phyloP scores from a whole-genome alignment of 2,888 invertebrate genomes.

The Bellardia bayeri region DNA sequence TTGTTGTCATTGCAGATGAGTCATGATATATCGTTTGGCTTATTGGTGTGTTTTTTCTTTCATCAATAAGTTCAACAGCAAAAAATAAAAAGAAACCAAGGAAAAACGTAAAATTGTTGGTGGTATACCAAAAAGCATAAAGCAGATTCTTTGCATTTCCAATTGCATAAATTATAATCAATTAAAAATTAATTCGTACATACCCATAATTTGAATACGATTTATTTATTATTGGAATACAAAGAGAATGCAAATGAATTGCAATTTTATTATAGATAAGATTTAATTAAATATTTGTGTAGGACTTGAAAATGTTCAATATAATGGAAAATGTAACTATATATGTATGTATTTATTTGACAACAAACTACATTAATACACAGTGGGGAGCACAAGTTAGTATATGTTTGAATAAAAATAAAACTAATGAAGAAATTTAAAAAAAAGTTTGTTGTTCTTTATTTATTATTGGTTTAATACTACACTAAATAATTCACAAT shows the following conservation, averaged over 20 bases:
- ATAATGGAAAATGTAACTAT: background rate
- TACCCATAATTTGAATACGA: constrained; percentile 6
- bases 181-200: constrained; percentile 42
- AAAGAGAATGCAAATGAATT: background rate
- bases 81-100: background rate
- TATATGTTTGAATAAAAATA: no score
- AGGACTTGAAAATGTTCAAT: background rate
- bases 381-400: no score
- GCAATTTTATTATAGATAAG: background rate
- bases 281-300: constrained; percentile 16
- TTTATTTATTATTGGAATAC: constrained; percentile 12
- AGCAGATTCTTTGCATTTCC: constrained; percentile 22
- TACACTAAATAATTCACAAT: no score
- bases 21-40: constrained; percentile 58
- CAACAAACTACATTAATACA: no score
- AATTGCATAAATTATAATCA: constrained; percentile 47
- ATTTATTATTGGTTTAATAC: no score
- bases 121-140: background rate
- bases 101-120: constrained; percentile 20
- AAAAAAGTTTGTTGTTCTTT: no score
- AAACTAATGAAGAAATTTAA: no score
- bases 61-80: constrained; percentile 24
- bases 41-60: constrained; percentile 26
- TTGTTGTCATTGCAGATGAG: constrained; percentile 57
- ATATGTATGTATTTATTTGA: no score